A percentile compares a stretch with the other conserved stretches of the same genome.
phyloP scores from a whole-genome alignment of 2,888 invertebrate species.

The Ornithoptera priamus region DNA sequence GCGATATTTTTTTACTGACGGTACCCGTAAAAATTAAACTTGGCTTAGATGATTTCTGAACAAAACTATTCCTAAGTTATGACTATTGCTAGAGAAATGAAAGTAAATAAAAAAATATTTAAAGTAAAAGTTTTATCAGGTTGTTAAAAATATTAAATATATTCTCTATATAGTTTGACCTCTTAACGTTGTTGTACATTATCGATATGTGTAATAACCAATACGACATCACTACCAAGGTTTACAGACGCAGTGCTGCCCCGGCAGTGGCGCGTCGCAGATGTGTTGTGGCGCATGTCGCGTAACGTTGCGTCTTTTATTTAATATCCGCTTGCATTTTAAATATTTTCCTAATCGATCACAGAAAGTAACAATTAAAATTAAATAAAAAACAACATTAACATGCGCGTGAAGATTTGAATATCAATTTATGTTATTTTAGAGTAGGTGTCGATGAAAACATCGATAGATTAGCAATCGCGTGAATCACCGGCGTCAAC shows the following conservation, averaged over 20 bases:
- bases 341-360: constrained; percentile 39
- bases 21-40: no score
- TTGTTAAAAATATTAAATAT: neutral
- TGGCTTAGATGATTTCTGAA: no score
- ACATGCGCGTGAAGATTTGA: constrained; percentile 37
- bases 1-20: no score
- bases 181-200: constrained; percentile 1
- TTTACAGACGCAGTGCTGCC: constrained; percentile 71
- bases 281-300: constrained; percentile 49
- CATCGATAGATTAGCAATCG: constrained; percentile 52
- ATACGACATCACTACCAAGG: constrained; percentile 43
- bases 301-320: constrained; percentile 31
- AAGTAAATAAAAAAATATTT: no score
- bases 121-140: no score
- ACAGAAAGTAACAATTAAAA: constrained; percentile 20
- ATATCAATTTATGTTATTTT: constrained; percentile 15
- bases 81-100: no score
- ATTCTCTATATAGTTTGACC: neutral
- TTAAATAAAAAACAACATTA: constrained; percentile 52
- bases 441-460: constrained; percentile 42
- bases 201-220: constrained; percentile 35
- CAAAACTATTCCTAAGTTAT: no score
- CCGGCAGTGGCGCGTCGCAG: constrained; percentile 66
- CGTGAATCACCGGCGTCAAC: constrained; percentile 69
- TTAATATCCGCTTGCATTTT: constrained; percentile 33